Evolutionary conservation across 2,113 vertebrate genomes (phyloP).

Genomic region (human): GRCh38 chr4:37260001-37260500

Average conservation of each 20-base stretch:
- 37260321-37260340: neutral
- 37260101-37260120: neutral
- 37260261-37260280: neutral
- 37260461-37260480: neutral
- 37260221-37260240: too few species aligned
- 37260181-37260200: neutral
- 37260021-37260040: neutral
- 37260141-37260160: neutral
- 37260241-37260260: neutral
- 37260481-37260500: neutral
- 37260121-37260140: neutral
- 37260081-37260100: neutral
- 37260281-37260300: neutral
- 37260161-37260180: accelerated
- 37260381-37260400: neutral
- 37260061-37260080: neutral
- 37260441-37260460: neutral
- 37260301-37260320: neutral
- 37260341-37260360: neutral
- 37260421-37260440: neutral
- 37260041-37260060: neutral
- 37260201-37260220: accelerated
- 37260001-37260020: neutral
- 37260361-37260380: neutral
- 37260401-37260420: neutral